Percentiles rank a stretch among this genome's conserved stretches.
Evolutionary conservation across 2,888 invertebrate genomes (phyloP).

Genomic region (Drosophila pegasa): DNA sequence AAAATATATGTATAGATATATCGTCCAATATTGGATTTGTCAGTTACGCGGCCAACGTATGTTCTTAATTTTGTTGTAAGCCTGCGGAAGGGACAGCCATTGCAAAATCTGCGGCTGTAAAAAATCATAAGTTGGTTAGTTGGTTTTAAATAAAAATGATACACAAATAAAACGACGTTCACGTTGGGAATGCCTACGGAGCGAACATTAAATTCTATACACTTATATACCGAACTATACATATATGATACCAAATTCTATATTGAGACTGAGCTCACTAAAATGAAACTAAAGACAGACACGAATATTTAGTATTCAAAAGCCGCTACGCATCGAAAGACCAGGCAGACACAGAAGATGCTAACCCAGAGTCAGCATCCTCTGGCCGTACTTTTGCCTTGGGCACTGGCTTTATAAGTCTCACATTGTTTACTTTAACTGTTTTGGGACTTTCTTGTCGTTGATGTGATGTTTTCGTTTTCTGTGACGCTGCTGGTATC

Average conservation of each 20-base stretch:
- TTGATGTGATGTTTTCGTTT: background rate
- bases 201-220: conserved; percentile 12
- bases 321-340: conserved; percentile 9
- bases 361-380: conserved; percentile 61
- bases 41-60: conserved; percentile 27
- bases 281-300: conserved; percentile 29
- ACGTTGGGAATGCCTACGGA: conserved; percentile 19
- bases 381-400: conserved; percentile 41
- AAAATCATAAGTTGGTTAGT: conserved; percentile 30
- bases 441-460: background rate
- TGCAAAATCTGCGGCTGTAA: conserved; percentile 29
- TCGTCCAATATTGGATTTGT: conserved; percentile 20
- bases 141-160: conserved; percentile 7
- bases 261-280: background rate
- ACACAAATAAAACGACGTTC: background rate
- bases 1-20: background rate
- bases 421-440: conserved; percentile 49
- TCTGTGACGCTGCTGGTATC: background rate
- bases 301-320: conserved; percentile 24
- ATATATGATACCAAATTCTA: conserved; percentile 7
- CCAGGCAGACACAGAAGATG: conserved; percentile 35
- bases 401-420: conserved; percentile 60
- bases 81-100: conserved; percentile 38
- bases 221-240: background rate
- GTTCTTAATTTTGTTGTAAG: conserved; percentile 60